phyloP scores from a whole-genome alignment of 2,113 vertebrate genomes.

The Nycticryphes semicollaris region DNA sequence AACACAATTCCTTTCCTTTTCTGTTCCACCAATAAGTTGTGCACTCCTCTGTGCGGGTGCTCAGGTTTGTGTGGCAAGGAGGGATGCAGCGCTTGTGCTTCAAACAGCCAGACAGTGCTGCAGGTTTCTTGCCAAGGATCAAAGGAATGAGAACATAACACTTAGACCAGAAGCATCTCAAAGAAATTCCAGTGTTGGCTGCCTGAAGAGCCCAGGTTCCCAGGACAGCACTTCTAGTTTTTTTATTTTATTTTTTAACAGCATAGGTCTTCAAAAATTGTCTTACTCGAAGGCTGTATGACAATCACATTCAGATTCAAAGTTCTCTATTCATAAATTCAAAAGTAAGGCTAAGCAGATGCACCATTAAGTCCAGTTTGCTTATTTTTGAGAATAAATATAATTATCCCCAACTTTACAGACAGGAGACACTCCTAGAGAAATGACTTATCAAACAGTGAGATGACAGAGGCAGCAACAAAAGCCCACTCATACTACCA shows the following conservation, averaged over 20 bases:
- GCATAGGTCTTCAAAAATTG: background rate
- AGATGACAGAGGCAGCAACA: background rate
- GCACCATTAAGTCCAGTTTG: background rate
- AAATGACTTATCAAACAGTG: background rate
- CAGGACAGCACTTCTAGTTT: background rate
- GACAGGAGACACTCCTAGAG: background rate
- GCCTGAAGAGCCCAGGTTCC: background rate
- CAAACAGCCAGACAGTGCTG: background rate
- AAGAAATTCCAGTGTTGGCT: background rate
- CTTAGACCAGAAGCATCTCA: background rate
- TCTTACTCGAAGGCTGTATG: background rate
- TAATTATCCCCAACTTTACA: background rate
- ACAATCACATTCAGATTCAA: background rate
- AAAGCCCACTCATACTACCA: background rate
- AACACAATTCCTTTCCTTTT: background rate
- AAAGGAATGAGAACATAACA: background rate
- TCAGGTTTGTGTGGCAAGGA: background rate
- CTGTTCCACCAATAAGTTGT: fast-evolving
- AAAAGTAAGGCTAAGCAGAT: background rate
- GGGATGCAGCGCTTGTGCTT: background rate
- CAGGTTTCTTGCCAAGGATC: background rate
- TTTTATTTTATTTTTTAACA: background rate
- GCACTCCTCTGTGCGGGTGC: fast-evolving
- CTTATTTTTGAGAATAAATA: background rate
- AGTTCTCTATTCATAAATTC: background rate